Evolutionary conservation across 1,140 invertebrate species (phyloP).

Genomic region (Drosophila paulistorum): DNA sequence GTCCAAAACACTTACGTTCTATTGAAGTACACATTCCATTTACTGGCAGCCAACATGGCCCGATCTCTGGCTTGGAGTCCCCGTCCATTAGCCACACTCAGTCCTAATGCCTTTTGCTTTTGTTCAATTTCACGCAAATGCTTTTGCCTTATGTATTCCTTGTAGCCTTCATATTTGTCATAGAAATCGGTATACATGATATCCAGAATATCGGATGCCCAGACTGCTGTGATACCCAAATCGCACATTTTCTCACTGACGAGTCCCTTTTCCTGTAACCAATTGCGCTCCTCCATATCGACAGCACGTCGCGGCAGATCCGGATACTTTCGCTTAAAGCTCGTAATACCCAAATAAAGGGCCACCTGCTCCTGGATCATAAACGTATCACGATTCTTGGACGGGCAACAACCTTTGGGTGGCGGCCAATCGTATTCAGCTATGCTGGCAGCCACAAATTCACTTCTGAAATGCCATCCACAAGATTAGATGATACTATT

Average conservation of each 20-base stretch:
- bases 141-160: constrained; percentile 91
- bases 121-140: constrained; percentile 84
- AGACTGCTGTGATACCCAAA: constrained; percentile 95
- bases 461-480: constrained; percentile 79
- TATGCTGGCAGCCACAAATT: constrained; percentile 92
- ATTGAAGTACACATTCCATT: constrained; percentile 95
- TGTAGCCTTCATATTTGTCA: constrained; percentile 96
- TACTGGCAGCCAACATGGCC: constrained; percentile 92
- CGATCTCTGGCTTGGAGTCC: constrained; percentile 91
- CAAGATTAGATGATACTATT: no score
- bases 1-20: constrained; percentile 83
- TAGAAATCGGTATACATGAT: constrained; percentile 98
- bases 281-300: constrained; percentile 95
- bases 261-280: constrained; percentile 91
- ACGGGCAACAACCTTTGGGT: constrained; percentile 85
- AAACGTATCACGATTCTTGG: constrained; percentile 88
- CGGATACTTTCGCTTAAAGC: constrained; percentile 97
- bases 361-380: constrained; percentile 95
- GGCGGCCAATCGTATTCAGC: constrained; percentile 97
- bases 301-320: constrained; percentile 92
- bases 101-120: constrained; percentile 84
- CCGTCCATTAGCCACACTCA: constrained; percentile 84
- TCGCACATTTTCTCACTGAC: constrained; percentile 97
- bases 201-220: constrained; percentile 95
- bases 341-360: constrained; percentile 95